Conservation (phyloP, 2,113 vertebrate genomes). For the Gnathonemus longibarbis region DNA sequence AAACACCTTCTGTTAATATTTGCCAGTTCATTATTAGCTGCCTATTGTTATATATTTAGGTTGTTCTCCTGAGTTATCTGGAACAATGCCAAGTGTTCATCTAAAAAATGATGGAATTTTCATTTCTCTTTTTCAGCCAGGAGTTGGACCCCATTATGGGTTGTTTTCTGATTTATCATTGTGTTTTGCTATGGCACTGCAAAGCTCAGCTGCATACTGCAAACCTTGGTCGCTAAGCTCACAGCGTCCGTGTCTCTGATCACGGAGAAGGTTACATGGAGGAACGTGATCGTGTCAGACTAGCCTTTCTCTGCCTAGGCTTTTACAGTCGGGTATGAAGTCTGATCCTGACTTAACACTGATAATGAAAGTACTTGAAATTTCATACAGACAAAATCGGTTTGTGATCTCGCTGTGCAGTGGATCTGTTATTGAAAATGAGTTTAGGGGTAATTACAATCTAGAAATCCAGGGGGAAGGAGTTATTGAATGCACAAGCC, state of each 20-base stretch:
- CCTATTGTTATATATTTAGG: neutral
- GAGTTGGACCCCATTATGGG: neutral
- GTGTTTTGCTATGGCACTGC: neutral
- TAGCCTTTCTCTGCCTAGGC: neutral
- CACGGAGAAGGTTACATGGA: no score
- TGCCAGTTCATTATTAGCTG: neutral
- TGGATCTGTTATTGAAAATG: neutral
- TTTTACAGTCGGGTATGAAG: neutral
- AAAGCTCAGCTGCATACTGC: neutral
- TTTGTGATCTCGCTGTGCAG: neutral
- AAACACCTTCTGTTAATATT: neutral
- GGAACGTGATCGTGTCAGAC: neutral
- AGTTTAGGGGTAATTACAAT: constrained; percentile 1
- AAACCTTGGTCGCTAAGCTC: neutral
- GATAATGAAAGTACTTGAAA: neutral
- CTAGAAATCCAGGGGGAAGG: neutral
- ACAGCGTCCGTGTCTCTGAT: neutral
- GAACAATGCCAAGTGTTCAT: neutral
- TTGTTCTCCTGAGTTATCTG: neutral
- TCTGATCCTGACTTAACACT: neutral
- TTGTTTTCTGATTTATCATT: neutral
- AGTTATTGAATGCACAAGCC: neutral
- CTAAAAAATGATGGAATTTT: neutral
- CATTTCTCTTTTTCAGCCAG: neutral
- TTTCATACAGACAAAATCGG: no score